A percentile compares a stretch with the other conserved stretches of the same genome.
Evolutionary conservation across 2,888 invertebrate species (phyloP).

Genomic region (Apoderus coryli): DNA sequence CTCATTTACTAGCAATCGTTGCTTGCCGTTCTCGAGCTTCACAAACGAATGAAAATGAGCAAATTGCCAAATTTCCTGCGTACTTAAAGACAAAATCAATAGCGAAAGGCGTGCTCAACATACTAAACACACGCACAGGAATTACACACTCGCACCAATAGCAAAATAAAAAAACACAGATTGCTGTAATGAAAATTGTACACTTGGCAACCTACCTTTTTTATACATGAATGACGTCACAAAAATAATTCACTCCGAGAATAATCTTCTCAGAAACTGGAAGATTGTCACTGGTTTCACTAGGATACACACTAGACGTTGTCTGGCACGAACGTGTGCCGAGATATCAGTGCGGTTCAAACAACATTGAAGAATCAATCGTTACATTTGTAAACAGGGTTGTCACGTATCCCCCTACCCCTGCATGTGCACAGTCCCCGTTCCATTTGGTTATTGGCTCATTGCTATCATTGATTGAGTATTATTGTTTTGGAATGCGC

Average conservation of each 20-base stretch:
- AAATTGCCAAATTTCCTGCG: too few species aligned
- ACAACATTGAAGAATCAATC: constrained; percentile 37
- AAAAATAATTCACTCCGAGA: too few species aligned
- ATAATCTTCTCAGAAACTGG: too few species aligned
- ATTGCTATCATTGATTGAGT: constrained; percentile 37
- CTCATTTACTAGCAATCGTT: too few species aligned
- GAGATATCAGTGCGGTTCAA: constrained; percentile 31
- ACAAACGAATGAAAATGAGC: too few species aligned
- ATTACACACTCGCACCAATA: too few species aligned
- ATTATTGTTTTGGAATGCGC: constrained; percentile 38
- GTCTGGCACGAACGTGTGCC: constrained; percentile 27
- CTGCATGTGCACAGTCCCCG: constrained; percentile 29
- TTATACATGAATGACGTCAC: too few species aligned
- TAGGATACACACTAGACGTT: constrained; percentile 25
- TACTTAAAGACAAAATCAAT: too few species aligned
- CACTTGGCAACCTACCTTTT: constrained; percentile 12
- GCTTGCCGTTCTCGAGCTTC: too few species aligned
- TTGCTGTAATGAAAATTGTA: constrained; percentile 14
- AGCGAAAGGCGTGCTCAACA: constrained; percentile 15
- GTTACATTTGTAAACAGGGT: constrained; percentile 37
- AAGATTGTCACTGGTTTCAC: too few species aligned
- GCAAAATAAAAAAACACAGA: too few species aligned
- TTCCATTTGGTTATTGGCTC: constrained; percentile 37
- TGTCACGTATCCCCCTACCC: constrained; percentile 33
- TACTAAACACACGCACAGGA: constrained; percentile 13